Conservation (phyloP, 2,797 vertebrate species). For the Smutsia gigantea region DNA sequence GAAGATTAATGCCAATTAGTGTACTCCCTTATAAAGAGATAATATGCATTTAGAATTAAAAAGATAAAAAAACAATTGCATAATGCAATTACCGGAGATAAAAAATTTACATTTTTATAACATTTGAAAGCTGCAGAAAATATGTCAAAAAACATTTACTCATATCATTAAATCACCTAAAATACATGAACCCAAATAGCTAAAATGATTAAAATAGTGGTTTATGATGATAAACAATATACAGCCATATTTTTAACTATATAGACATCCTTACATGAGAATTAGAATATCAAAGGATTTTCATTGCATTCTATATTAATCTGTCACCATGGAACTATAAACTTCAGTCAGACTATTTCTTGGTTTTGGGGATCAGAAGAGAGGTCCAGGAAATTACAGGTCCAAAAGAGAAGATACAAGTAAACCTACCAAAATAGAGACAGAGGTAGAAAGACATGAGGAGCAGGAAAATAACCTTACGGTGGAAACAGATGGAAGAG, state of each 20-base stretch:
- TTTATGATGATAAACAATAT: neutral
- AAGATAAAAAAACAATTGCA: neutral
- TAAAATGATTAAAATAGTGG: neutral
- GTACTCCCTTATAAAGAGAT: neutral
- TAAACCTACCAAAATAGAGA: neutral
- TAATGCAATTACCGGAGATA: neutral
- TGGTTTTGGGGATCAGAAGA: neutral
- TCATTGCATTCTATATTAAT: neutral
- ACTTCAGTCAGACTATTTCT: neutral
- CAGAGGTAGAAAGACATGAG: neutral
- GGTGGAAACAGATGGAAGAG: neutral
- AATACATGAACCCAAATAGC: neutral
- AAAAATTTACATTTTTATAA: neutral
- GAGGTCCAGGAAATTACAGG: neutral
- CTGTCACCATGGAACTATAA: neutral
- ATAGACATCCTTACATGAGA: neutral
- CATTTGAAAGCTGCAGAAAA: neutral
- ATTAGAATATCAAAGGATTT: neutral
- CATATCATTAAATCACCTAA: neutral
- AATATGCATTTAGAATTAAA: neutral
- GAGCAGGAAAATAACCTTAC: neutral
- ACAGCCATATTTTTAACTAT: neutral
- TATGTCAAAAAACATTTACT: neutral
- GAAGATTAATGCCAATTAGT: neutral
- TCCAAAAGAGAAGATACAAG: neutral